Evolutionary conservation across 2,797 vertebrate species (phyloP), one percentile per base, ranked within the genome.

Genomic region (Aulostomus chinensis): DNA sequence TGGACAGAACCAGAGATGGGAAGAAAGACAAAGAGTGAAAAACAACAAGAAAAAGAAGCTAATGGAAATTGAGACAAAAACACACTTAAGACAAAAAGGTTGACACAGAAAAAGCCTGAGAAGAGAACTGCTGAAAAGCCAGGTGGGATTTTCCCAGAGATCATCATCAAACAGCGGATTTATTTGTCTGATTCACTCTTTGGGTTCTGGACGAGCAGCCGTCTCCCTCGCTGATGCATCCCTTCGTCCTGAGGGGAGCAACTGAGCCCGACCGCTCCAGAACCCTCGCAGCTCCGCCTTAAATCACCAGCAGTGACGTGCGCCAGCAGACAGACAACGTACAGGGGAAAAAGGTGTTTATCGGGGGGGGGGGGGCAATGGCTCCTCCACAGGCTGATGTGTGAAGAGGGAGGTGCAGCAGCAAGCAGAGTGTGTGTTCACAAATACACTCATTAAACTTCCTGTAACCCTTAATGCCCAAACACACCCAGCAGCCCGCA

Each of bases 111-210:
- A 58, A 48, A 32, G 30, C 45, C 5, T 7, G 21, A 41, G 29
- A 53, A 21, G 12, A 57, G 20, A 43, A 41, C 32, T 39, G 24
- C 47, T n/a, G 9, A 7, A 14, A 7, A 33, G n/a, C 7, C 3
- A 12, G 24, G 5, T 28, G 13, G 14, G 46, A 52, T 33, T n/a
- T n/a, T n/a, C n/a, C n/a, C n/a, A n/a, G n/a, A n/a, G n/a, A n/a
- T n/a, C n/a, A n/a, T n/a, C n/a, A n/a, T n/a, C n/a, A n/a, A n/a
- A n/a, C n/a, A n/a, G n/a, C n/a, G 40, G 53, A 73, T 63, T 79
- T 74, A 83, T 81, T 78, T 59, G 60, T 70, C 41, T n/a, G n/a
- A 46, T 72, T 53, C 52, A 66, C 31, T 62, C 41, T 5, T 16
- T 76, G 70, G 74, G 70, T n/a, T n/a, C n/a, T n/a, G n/a, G n/a